These are phyloP conservation scores for Phoeniculus purpureus DNA, from an alignment of 2,797 vertebrate genomes.

Conservation along the genomic window DNA sequence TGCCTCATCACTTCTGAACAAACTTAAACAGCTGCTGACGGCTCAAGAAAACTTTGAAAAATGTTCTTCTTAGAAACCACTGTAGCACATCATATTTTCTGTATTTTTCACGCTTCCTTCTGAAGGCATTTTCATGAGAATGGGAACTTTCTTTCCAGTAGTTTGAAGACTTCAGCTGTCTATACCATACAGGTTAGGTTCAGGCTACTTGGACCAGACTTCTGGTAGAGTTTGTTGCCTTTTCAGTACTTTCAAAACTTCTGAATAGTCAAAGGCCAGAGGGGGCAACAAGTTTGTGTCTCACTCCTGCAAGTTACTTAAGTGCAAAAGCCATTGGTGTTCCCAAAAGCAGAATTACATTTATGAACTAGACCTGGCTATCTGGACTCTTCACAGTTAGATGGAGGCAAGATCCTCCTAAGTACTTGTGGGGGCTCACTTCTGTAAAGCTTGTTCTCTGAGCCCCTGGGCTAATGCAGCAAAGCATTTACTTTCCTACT, in stretches of 20 bases:
- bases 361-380: background rate
- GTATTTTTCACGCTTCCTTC: conserved; percentile 6
- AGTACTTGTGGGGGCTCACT: background rate
- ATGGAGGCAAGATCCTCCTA: background rate
- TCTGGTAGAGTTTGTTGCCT: background rate
- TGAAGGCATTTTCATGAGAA: conserved; percentile 31
- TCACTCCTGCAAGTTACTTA: background rate
- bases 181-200: background rate
- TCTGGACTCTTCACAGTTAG: background rate
- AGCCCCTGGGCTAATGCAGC: background rate
- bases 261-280: background rate
- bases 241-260: background rate
- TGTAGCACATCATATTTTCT: background rate
- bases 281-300: background rate
- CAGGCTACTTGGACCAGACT: background rate
- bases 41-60: conserved; percentile 31
- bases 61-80: background rate
- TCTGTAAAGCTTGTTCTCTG: background rate
- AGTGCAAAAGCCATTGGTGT: background rate
- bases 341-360: conserved; percentile 10
- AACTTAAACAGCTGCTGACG: conserved; percentile 56
- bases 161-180: background rate
- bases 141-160: background rate
- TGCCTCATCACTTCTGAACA: conserved; percentile 41
- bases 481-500: background rate